These are phyloP conservation scores for Oscarella lobularis DNA, from an alignment of 37 sponge, comb jelly and placozoan genomes.

Conservation along the genomic window DNA sequence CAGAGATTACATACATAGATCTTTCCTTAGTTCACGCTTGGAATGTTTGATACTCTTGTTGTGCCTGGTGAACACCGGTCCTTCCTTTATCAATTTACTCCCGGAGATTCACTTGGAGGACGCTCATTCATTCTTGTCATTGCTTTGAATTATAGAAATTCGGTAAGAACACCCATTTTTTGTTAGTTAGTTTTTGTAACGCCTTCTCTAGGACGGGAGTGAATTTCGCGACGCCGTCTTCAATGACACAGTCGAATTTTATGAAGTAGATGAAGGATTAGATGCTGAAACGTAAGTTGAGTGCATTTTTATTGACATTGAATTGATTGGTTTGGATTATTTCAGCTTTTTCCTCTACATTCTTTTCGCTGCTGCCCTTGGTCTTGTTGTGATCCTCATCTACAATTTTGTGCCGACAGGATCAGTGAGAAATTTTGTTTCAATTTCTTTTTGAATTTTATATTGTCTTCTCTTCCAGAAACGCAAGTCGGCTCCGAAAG, in stretches of 20 bases:
- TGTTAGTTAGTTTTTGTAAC: too few species aligned
- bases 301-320: background rate
- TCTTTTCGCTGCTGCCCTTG: background rate
- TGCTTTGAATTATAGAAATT: slow-evolving; percentile 53
- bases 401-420: slow-evolving; percentile 1
- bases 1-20: too few species aligned
- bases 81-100: slow-evolving; percentile 47
- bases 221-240: slow-evolving; percentile 77
- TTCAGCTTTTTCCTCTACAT: slow-evolving; percentile 4
- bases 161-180: too few species aligned
- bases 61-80: slow-evolving; percentile 29
- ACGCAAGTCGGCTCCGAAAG: background rate
- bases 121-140: slow-evolving; percentile 56
- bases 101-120: slow-evolving; percentile 64
- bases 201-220: slow-evolving; percentile 43
- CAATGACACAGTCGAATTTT: slow-evolving; percentile 84
- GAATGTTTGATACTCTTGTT: background rate
- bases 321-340: background rate
- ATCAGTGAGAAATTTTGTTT: background rate
- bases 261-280: slow-evolving; percentile 84
- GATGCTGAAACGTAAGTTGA: slow-evolving; percentile 73
- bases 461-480: background rate
- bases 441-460: background rate
- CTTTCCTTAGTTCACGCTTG: background rate
- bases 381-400: background rate